Evolutionary conservation across 2,888 invertebrate species (phyloP), one percentile per base, ranked within the genome.

Genomic region (Trichogramma dendrolimi): DNA sequence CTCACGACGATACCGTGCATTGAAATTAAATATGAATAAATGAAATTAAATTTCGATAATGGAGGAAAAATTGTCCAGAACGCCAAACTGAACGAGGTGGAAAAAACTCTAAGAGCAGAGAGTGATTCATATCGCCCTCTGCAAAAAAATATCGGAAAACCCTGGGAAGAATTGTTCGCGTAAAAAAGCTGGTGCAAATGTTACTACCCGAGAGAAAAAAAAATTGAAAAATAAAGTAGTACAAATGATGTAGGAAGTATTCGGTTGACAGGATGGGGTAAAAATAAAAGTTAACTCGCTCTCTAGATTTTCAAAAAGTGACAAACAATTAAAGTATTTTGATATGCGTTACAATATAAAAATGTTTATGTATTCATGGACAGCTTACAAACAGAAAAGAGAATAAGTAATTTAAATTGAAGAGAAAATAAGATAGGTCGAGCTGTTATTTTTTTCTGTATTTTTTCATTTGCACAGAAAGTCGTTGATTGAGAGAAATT

Each of bases 211-310:
- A 27, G 27, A 27, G 27, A 27, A 27, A 27, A 52, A 11, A 8
- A 53, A 60, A 63, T 60, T 59, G 60, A 60, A 60, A 60, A 60
- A 63, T 54, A 60, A 48, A 11, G 59, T 56, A 63, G 59, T 59
- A 62, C 62, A 51, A 59, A 59, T 52, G 55, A 47, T 11, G 62
- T 43, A 27, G 55, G 55, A 59, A 63, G 56, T 59, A 50, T 43
- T 43, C 27, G 3, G 27, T 2, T 27, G 27, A 27, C 27, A 27
- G 27, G 27, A 27, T 2, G 27, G 2, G 27, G 2, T 27, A 27
- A 27, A 27, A 27, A 27, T 3, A 27, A 27, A 27, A 27, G 27
- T 27, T 27, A 27, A 27, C 27, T 27, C 2, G 27, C 27, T 27
- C 2, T 27, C 38, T 53, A 58, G 48, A 39, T 47, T 58, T 47